phyloP scores from a whole-genome alignment of 2,888 invertebrate genomes.

The Oscheius sp. region DNA sequence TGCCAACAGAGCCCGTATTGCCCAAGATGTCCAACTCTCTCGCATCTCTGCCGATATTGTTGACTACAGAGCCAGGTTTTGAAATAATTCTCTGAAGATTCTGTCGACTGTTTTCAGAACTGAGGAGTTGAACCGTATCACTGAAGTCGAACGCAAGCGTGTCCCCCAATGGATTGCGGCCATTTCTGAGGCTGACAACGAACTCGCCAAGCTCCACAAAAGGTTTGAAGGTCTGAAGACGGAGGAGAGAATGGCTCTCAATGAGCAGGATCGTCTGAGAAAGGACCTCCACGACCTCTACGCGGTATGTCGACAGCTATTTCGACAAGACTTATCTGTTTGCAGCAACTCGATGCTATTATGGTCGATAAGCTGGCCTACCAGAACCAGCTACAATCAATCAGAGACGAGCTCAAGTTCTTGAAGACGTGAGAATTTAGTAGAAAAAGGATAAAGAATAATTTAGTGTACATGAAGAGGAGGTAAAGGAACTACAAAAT shows the following conservation, averaged over 20 bases:
- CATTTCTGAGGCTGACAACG: constrained; percentile 22
- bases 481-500: constrained; percentile 17
- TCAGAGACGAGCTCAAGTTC: constrained; percentile 23
- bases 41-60: constrained; percentile 6
- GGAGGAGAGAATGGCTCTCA: constrained; percentile 10
- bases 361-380: constrained; percentile 13
- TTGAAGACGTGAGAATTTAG: constrained; percentile 11
- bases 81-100: neutral
- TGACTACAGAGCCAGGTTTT: constrained; percentile 19
- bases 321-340: neutral
- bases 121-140: constrained; percentile 20
- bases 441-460: neutral
- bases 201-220: constrained; percentile 11
- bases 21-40: constrained; percentile 5
- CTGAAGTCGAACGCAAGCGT: constrained; percentile 19
- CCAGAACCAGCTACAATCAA: constrained; percentile 25
- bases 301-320: neutral
- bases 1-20: neutral
- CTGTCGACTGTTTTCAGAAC: neutral
- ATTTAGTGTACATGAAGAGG: constrained; percentile 22
- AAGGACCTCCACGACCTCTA: constrained; percentile 26
- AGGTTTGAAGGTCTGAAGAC: constrained; percentile 23
- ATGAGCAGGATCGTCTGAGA: constrained; percentile 18
- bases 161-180: constrained; percentile 28
- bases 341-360: constrained; percentile 21